These are phyloP conservation scores for Virgularia gustaviana DNA, from an alignment of 92 coral and sea anemone genomes.

Conservation along the genomic window DNA sequence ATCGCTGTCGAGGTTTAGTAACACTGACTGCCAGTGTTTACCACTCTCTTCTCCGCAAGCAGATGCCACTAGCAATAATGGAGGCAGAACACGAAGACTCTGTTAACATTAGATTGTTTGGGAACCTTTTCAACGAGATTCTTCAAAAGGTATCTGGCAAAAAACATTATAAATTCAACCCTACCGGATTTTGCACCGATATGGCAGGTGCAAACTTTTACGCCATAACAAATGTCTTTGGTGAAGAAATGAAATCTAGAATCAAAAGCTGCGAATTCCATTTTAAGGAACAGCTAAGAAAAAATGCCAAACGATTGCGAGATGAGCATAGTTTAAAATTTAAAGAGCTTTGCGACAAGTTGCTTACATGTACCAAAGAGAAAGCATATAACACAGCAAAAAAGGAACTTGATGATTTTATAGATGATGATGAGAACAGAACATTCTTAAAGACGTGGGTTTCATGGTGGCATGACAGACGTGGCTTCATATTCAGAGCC, in stretches of 20 bases:
- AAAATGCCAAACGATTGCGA: slow-evolving; percentile 10
- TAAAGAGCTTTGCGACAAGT: slow-evolving; percentile 18
- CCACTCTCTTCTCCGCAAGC: slow-evolving; percentile 43
- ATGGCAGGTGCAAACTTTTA: slow-evolving; percentile 63
- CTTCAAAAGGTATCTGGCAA: slow-evolving; percentile 14
- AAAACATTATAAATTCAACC: slow-evolving; percentile 5
- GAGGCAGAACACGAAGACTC: slow-evolving; percentile 29
- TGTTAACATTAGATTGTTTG: slow-evolving; percentile 33
- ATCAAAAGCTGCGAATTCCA: slow-evolving; percentile 61
- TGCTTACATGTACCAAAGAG: slow-evolving; percentile 11
- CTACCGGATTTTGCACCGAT: slow-evolving; percentile 54
- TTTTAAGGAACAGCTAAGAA: slow-evolving; percentile 48
- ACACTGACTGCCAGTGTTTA: slow-evolving; percentile 52
- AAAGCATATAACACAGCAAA: slow-evolving; percentile 29
- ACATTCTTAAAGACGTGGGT: slow-evolving; percentile 45
- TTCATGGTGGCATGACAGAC: slow-evolving; percentile 57
- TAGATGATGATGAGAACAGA: slow-evolving; percentile 4
- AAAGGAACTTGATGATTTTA: slow-evolving; percentile 13
- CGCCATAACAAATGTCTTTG: slow-evolving; percentile 41
- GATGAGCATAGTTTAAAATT: slow-evolving; percentile 7
- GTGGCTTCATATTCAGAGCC: slow-evolving; percentile 56
- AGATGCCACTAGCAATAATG: slow-evolving; percentile 41
- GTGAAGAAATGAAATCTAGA: slow-evolving; percentile 19
- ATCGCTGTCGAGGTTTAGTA: slow-evolving; percentile 56
- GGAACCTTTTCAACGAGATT: slow-evolving; percentile 43